These are phyloP conservation scores for Fabriciana adippe DNA, from an alignment of 2,888 invertebrate genomes.

Conservation along the genomic window DNA sequence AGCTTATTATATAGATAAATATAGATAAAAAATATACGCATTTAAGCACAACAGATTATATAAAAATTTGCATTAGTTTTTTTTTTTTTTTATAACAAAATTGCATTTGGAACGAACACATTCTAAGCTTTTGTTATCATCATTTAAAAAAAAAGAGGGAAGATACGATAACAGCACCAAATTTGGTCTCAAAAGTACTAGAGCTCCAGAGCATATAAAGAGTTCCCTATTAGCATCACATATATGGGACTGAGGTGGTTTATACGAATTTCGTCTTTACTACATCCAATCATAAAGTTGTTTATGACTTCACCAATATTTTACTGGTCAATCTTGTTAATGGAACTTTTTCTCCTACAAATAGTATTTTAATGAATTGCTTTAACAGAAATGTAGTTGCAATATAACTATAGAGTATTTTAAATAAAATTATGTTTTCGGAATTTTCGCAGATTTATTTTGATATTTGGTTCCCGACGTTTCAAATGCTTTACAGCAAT, in stretches of 20 bases:
- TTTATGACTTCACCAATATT: no score
- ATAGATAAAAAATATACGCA: no score
- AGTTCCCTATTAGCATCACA: constrained; percentile 38
- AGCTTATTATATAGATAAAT: no score
- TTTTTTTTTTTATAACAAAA: not conserved
- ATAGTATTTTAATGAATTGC: no score
- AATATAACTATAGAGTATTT: not conserved
- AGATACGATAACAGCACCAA: constrained; percentile 61
- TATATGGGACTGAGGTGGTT: not conserved
- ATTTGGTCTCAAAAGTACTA: constrained; percentile 73
- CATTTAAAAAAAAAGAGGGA: constrained; percentile 2
- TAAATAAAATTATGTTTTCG: no score
- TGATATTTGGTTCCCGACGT: no score
- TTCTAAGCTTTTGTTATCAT: not conserved
- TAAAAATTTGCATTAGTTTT: not conserved
- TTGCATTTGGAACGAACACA: not conserved
- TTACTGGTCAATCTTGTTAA: no score
- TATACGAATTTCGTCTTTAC: not conserved
- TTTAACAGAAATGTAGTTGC: not conserved
- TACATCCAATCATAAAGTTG: not conserved
- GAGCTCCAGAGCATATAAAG: constrained; percentile 54
- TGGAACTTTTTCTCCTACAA: no score
- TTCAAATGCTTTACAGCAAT: no score
- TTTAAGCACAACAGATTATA: not conserved
- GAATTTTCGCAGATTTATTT: no score